Percentiles rank a stretch among this genome's conserved stretches.
phyloP scores from a whole-genome alignment of 2,888 invertebrate species.

The Agonopterix alstromeriana region DNA sequence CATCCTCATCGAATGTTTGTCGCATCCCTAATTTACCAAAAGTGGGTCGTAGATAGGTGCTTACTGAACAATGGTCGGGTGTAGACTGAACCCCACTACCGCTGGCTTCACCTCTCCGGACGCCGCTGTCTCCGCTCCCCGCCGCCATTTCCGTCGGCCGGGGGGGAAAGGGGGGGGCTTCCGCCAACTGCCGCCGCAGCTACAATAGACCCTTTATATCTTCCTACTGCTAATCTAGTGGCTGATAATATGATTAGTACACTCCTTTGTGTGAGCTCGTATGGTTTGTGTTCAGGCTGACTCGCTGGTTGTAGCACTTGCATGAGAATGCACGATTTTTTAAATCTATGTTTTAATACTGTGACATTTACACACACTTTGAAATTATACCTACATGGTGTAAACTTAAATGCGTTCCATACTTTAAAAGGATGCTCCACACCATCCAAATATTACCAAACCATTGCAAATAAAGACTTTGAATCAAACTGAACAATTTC shows the following conservation, averaged over 20 bases:
- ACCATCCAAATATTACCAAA: too few species aligned
- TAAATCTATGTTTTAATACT: too few species aligned
- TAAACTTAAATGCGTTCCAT: too few species aligned
- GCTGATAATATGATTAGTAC: conserved; percentile 55
- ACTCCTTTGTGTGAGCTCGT: not conserved
- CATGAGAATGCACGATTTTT: too few species aligned
- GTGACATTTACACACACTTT: too few species aligned
- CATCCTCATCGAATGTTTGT: not conserved
- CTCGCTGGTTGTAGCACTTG: too few species aligned
- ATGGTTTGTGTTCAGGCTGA: not conserved
- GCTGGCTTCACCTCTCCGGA: conserved; percentile 58
- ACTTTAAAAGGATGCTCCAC: too few species aligned
- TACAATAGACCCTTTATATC: conserved; percentile 66
- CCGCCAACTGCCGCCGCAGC: conserved; percentile 12
- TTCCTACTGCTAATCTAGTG: conserved; percentile 62
- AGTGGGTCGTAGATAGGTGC: conserved; percentile 31
- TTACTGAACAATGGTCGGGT: conserved; percentile 33
- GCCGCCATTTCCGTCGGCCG: conserved; percentile 57
- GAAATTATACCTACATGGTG: too few species aligned
- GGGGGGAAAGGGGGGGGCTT: conserved; percentile 20
- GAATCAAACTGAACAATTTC: too few species aligned
- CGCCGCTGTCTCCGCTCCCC: conserved; percentile 64
- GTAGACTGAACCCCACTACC: conserved; percentile 24
- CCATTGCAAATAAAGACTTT: too few species aligned
- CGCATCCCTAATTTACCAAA: conserved; percentile 10